phyloP scores from a whole-genome alignment of 2,113 vertebrate genomes.

The Apaloderma vittatum region DNA sequence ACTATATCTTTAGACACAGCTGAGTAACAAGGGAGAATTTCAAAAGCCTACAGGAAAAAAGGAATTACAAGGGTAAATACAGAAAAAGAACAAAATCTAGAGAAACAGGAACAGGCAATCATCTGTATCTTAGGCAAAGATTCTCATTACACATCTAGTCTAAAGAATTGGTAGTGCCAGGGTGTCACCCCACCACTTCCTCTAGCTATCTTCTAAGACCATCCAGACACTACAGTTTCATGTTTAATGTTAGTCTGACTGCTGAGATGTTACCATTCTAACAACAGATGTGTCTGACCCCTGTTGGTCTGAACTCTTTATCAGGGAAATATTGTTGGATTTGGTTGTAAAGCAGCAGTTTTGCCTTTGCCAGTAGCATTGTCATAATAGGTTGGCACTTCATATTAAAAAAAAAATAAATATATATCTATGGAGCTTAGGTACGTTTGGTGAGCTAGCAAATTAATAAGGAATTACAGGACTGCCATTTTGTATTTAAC shows the following conservation, averaged over 20 bases:
- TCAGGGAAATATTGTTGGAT: background rate
- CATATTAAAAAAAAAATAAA: background rate
- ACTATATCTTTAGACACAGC: background rate
- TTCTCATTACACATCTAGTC: background rate
- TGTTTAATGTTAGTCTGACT: background rate
- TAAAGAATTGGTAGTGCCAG: background rate
- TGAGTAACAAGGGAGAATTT: background rate
- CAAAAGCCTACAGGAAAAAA: background rate
- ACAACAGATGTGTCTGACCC: background rate
- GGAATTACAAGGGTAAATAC: background rate
- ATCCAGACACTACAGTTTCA: background rate
- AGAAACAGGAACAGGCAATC: background rate
- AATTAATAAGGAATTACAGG: background rate
- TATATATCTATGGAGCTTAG: background rate
- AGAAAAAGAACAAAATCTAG: background rate
- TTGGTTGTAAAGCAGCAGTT: background rate
- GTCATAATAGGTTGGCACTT: background rate
- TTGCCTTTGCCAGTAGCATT: background rate
- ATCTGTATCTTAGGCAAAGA: background rate
- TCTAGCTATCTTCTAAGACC: background rate
- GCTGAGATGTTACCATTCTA: background rate
- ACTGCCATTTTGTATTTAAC: background rate
- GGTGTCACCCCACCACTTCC: background rate
- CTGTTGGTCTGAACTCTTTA: background rate
- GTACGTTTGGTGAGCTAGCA: background rate